Percentiles rank a stretch among this genome's conserved stretches.
phyloP scores from a whole-genome alignment of 2,797 vertebrate genomes.

The Melanotaenia trifasciata region DNA sequence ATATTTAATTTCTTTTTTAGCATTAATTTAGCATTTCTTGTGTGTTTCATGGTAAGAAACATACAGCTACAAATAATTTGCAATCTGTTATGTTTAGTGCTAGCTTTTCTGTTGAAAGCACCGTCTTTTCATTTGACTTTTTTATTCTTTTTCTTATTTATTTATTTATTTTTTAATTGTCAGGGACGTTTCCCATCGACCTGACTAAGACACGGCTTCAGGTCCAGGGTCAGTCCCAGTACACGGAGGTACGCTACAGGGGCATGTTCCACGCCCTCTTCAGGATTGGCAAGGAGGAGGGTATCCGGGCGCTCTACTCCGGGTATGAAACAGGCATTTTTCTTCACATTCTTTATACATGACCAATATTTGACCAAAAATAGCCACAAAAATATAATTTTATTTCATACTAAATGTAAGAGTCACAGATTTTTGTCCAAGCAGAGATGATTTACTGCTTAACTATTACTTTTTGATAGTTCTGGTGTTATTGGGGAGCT shows the following conservation, averaged over 20 bases:
- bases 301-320: conserved; percentile 91
- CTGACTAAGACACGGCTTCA: conserved; percentile 95
- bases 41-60: too few relatives aligned
- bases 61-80: neutral
- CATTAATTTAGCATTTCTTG: too few relatives aligned
- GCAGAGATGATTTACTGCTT: too few relatives aligned
- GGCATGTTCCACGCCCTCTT: conserved; percentile 97
- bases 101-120: too few relatives aligned
- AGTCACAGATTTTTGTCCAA: too few relatives aligned
- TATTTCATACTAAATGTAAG: too few relatives aligned
- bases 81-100: neutral
- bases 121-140: neutral
- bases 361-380: too few relatives aligned
- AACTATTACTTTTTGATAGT: too few relatives aligned
- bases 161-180: neutral
- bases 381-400: too few relatives aligned
- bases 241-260: conserved; percentile 92
- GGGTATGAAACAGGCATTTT: conserved; percentile 78
- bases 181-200: conserved; percentile 95
- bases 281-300: conserved; percentile 92
- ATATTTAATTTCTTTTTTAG: too few relatives aligned
- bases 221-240: conserved; percentile 95
- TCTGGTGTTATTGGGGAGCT: too few relatives aligned
- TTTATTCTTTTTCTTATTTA: neutral
- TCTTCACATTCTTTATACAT: too few relatives aligned